Conservation (phyloP, 1,140 invertebrate species). For the Penaeus indicus region DNA sequence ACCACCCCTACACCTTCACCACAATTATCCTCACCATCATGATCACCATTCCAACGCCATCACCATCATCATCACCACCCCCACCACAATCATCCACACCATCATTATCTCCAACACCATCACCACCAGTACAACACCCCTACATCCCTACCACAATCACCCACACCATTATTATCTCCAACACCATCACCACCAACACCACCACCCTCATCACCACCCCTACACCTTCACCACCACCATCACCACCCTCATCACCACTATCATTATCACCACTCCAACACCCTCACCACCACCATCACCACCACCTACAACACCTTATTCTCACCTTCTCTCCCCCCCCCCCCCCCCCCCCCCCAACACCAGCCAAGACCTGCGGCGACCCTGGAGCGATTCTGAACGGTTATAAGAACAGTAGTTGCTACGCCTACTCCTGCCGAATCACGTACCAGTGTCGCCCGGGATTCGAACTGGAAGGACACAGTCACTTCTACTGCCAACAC, state of each 20-base stretch:
- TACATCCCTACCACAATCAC: neutral
- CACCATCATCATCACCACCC: neutral
- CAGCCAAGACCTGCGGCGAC: constrained; percentile 74
- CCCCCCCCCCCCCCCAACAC: neutral
- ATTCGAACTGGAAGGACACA: constrained; percentile 89
- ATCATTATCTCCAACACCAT: neutral
- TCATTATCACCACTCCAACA: neutral
- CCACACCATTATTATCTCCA: neutral
- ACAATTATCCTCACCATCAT: no score
- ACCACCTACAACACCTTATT: no score
- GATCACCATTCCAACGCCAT: no score
- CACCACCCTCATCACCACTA: neutral
- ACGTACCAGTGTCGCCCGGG: constrained; percentile 93
- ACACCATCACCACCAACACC: neutral
- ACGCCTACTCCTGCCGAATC: constrained; percentile 91
- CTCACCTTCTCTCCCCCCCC: neutral
- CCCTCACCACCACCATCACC: neutral
- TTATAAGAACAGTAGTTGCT: constrained; percentile 90
- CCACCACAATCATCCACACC: neutral
- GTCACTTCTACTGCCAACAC: constrained; percentile 69
- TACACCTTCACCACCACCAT: no score
- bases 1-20: no score
- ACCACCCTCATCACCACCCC: neutral
- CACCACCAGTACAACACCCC: neutral
- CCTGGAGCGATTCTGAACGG: constrained; percentile 92